phyloP scores from a whole-genome alignment of 1,140 invertebrate genomes.

The Antheraea mylitta region DNA sequence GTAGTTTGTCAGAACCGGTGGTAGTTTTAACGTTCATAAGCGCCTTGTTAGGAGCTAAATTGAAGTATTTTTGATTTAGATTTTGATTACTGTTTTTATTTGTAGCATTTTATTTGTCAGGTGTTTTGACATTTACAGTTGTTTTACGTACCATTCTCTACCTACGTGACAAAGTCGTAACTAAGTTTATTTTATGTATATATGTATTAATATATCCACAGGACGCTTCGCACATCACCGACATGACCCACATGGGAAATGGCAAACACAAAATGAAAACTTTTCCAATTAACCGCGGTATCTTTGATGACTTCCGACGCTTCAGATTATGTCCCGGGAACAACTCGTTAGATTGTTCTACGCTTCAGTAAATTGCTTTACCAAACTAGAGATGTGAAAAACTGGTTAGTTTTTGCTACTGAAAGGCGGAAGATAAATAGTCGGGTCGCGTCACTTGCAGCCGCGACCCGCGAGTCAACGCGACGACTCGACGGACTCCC shows the following conservation, averaged over 20 bases:
- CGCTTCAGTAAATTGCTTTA: conserved; percentile 20
- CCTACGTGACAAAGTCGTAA: no score
- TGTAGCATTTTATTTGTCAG: no score
- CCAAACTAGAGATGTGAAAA: conserved; percentile 23
- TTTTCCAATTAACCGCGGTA: conserved; percentile 22
- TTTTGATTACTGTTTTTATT: no score
- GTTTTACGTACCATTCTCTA: no score
- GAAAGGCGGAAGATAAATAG: conserved; percentile 29
- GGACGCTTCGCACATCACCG: neutral
- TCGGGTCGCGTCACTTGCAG: conserved; percentile 25
- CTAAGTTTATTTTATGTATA: neutral
- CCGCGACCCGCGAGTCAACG: neutral
- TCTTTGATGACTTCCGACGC: conserved; percentile 10
- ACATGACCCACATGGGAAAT: conserved; percentile 8
- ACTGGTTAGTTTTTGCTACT: conserved; percentile 25
- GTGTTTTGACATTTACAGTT: no score
- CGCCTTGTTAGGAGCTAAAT: no score
- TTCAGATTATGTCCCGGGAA: neutral
- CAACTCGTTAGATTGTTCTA: conserved; percentile 19
- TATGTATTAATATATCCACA: neutral
- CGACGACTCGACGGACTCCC: neutral
- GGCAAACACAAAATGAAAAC: conserved; percentile 11
- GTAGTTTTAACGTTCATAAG: no score
- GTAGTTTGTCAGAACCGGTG: no score
- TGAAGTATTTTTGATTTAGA: no score